Evolutionary conservation across 2,113 vertebrate genomes (phyloP).

Genomic region (Semnornis frantzii): DNA sequence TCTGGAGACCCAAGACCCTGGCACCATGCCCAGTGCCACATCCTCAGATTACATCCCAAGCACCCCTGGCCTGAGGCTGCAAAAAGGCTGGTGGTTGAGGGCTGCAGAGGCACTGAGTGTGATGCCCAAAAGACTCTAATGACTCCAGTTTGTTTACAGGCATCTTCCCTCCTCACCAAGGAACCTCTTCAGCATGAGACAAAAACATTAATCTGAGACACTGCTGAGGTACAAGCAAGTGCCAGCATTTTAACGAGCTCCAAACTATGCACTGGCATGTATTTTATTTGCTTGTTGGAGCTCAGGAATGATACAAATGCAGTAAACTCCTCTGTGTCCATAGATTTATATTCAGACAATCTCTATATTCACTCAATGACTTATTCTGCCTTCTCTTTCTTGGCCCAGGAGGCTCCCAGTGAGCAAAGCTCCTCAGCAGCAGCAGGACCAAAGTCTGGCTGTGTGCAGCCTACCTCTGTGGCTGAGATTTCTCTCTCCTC

Average conservation of each 20-base stretch:
- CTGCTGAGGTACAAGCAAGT: constrained; percentile 17
- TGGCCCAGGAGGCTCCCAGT: background rate
- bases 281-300: constrained; percentile 59
- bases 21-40: rapidly evolving
- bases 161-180: background rate
- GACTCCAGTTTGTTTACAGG: background rate
- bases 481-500: background rate
- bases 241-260: constrained; percentile 48
- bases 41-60: background rate
- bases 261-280: background rate
- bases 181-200: background rate
- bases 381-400: constrained; percentile 39
- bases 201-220: constrained; percentile 32
- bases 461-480: background rate
- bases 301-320: constrained; percentile 57
- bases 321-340: constrained; percentile 44
- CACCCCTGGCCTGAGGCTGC: background rate
- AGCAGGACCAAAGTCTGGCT: background rate
- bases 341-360: background rate
- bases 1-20: background rate
- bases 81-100: background rate
- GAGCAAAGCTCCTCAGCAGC: background rate
- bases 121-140: background rate
- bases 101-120: background rate
- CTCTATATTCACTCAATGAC: background rate